Evolutionary conservation across 1,140 invertebrate genomes (phyloP).

Genomic region (Zaprionus gabonicus): DNA sequence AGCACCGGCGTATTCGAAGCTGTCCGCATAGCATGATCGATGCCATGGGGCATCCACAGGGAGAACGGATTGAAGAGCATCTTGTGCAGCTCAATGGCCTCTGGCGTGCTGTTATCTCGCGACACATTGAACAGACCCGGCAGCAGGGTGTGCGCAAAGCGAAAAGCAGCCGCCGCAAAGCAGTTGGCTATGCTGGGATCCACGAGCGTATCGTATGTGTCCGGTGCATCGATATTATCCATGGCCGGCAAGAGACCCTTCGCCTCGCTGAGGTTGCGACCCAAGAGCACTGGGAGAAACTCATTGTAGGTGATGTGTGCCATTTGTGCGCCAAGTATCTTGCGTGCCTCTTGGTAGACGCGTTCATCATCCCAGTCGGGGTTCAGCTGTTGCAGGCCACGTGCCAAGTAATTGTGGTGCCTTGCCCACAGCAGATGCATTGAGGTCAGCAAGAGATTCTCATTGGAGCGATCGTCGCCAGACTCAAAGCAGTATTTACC

Average conservation of each 20-base stretch:
- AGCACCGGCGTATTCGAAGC: conserved; percentile 89
- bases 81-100: conserved; percentile 90
- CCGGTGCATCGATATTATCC: conserved; percentile 61
- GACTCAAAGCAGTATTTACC: conserved; percentile 92
- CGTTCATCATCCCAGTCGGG: conserved; percentile 93
- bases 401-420: conserved; percentile 93
- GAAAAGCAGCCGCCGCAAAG: conserved; percentile 95
- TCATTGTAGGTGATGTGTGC: conserved; percentile 96
- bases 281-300: conserved; percentile 92
- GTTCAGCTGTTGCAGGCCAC: conserved; percentile 88
- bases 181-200: conserved; percentile 94
- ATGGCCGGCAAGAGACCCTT: conserved; percentile 87
- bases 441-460: conserved; percentile 92
- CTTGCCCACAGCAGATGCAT: conserved; percentile 92
- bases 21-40: conserved; percentile 87
- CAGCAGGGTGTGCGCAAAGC: conserved; percentile 95
- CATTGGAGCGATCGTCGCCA: conserved; percentile 91
- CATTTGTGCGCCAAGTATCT: conserved; percentile 92
- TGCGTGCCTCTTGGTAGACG: conserved; percentile 91
- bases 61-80: conserved; percentile 93
- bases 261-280: conserved; percentile 86
- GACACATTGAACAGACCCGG: conserved; percentile 89
- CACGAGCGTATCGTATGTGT: conserved; percentile 89
- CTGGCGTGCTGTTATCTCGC: conserved; percentile 86
- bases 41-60: conserved; percentile 87